These are phyloP conservation scores for Plebejus melissa DNA, from an alignment of 2,888 invertebrate genomes.

Conservation along the genomic window DNA sequence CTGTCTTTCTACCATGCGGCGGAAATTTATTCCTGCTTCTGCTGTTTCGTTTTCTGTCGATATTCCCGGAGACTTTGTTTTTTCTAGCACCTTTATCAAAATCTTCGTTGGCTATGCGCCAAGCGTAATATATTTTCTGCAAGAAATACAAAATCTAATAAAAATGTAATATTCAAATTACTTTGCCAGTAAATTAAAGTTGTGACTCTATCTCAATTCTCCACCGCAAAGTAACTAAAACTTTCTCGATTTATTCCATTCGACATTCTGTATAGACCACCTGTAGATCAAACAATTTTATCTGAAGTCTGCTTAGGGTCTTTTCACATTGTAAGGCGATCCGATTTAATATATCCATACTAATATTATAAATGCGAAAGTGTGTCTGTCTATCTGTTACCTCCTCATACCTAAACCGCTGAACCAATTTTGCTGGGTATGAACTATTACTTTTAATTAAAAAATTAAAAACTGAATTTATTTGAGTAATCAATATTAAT, in stretches of 20 bases:
- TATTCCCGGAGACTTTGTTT: not conserved
- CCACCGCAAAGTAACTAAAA: slow-evolving; percentile 48
- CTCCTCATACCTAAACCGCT: too few relatives aligned
- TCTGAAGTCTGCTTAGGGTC: not conserved
- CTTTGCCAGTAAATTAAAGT: slow-evolving; percentile 34
- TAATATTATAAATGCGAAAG: too few relatives aligned
- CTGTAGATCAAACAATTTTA: slow-evolving; percentile 12
- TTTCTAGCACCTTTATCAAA: not conserved
- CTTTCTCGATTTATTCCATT: slow-evolving; percentile 51
- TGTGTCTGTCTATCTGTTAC: too few relatives aligned
- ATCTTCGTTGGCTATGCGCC: not conserved
- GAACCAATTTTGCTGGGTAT: too few relatives aligned
- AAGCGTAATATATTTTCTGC: not conserved
- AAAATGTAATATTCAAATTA: slow-evolving; percentile 16
- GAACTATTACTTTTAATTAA: too few relatives aligned
- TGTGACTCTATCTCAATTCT: slow-evolving; percentile 51
- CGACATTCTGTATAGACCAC: slow-evolving; percentile 19
- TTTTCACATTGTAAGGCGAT: not conserved
- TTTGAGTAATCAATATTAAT: too few relatives aligned
- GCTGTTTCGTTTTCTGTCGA: too few relatives aligned
- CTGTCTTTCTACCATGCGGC: too few relatives aligned
- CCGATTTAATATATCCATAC: too few relatives aligned
- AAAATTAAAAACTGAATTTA: too few relatives aligned
- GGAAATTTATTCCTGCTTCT: too few relatives aligned
- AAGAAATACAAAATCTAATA: not conserved